Base-by-base conservation (phyloP, 2,113 vertebrate species). In the Nibea coibor region DNA sequence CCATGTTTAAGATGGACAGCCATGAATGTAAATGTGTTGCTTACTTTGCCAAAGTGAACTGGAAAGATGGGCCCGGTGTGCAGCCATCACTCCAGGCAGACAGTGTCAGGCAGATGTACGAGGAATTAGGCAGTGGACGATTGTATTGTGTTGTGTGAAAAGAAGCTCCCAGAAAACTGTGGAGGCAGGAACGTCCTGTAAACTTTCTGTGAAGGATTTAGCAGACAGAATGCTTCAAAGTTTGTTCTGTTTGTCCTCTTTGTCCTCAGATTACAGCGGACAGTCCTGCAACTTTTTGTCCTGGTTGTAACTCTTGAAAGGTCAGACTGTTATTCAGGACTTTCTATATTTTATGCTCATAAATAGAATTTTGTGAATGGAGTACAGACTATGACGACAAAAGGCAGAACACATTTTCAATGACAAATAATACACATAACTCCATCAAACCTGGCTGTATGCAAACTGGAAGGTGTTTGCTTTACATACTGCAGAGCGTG, bases 51-150 rank as follows among this genome's bases (percentile, higher is more conserved):
- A 48, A 67, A 73, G 54, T 48, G 39, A 78, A 48, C 8, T 83
- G 69, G 69, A 77, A 77, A 66, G 26, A 9, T n/a, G 4, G 48
- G 43, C 47, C 57, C 17, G 42, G 17, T 26, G 53, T 11, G 47
- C 24, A 43, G 22, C 68, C 81, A 83, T 83, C 48, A 69, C 79
- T 82, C 5, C 50, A 53, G 84, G 79, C 66, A 10, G 3, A 59
- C 57, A n/a, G 54, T 57, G 68, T 63, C 48, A 63, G 68, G 68
- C 78, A 64, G 28, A 45, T 43, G 51, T 19, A 45, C 28, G n/a
- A 51, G 50, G 24, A 69, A 57, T 51, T 31, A 74, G 63, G 20
- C 26, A n/a, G 20, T 10, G 64, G 56, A 53, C 45, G 51, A 42
- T 56, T 47, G 68, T 10, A 22, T 11, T 22, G 16, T 57, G 66